phyloP scores from a whole-genome alignment of 1,140 invertebrate species.

The Aphelenchoides avenae region DNA sequence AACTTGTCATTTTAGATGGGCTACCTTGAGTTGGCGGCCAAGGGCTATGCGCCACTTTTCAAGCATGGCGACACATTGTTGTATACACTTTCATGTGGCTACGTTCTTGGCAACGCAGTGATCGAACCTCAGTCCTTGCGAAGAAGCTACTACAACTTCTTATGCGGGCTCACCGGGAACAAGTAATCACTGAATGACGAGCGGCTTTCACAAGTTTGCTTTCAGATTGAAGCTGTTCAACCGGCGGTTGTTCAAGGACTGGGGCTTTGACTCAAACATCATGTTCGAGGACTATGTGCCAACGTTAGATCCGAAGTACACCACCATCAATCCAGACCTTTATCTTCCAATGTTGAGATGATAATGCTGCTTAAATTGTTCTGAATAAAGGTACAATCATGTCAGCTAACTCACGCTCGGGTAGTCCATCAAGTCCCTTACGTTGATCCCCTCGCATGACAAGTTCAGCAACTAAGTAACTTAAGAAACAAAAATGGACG shows the following conservation, averaged over 20 bases:
- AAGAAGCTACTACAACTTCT: constrained; percentile 48
- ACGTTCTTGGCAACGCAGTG: constrained; percentile 44
- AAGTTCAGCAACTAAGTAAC: too few species aligned
- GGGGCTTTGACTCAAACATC: constrained; percentile 25
- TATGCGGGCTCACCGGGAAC: constrained; percentile 44
- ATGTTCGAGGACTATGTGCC: constrained; percentile 6
- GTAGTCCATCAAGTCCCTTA: too few species aligned
- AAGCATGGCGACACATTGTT: constrained; percentile 46
- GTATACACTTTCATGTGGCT: constrained; percentile 47
- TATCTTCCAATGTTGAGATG: constrained; percentile 8
- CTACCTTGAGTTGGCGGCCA: constrained; percentile 41
- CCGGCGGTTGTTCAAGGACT: constrained; percentile 15
- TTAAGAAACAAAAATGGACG: too few species aligned
- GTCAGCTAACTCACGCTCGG: too few species aligned
- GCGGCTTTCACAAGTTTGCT: constrained; percentile 9
- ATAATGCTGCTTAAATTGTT: too few species aligned
- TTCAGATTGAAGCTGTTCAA: constrained; percentile 29
- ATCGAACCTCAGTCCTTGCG: constrained; percentile 53
- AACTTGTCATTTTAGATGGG: constrained; percentile 35
- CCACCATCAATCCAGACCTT: constrained; percentile 3
- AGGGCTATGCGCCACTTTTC: constrained; percentile 41
- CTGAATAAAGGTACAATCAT: too few species aligned
- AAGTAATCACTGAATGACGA: constrained; percentile 28
- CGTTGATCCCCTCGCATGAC: too few species aligned
- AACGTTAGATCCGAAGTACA: not conserved